Base-by-base conservation (phyloP, 2,113 vertebrate genomes). In the Larimichthys polyactis region DNA sequence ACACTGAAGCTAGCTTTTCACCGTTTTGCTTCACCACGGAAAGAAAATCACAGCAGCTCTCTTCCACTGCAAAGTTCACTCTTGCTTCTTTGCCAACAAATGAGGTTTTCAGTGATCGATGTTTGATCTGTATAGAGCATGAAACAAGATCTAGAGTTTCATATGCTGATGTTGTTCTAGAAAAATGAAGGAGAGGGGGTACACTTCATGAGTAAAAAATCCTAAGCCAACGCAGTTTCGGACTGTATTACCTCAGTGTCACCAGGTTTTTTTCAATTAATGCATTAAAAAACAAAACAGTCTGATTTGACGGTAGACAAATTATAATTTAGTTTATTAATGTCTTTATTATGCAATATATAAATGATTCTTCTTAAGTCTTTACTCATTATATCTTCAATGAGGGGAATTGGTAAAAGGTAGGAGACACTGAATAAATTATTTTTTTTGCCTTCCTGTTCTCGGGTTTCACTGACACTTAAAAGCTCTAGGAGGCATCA, bases 1-100 rank as follows among this genome's bases (percentile, higher is more conserved):
- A 86, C 80, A 79, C 79, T 77, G 74, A 89, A 73, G 66, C 67
- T 82, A 90, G 90, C 87, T 89, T 88, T 86, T 90, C 71, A 65
- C 59, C 74, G 20, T 90, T 92, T 92, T 89, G 87, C 87, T 82
- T 48, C 58, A 75, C 36, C 64, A 55, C 58, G 32, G 55, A 86
- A 79, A 32, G 62, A 85, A 74, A 81, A 84, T 72, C 65, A 44
- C 55, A 78, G 74, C 29, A 65, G 79, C 40, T 83, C n/a, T 52
- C 60, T 78, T 86, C 48, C 40, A 68, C 44, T 72, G 49, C 20
- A 20, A 76, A 87, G 43, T 85, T 88, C 32, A 58, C 15, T 44
- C 54, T 29, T 19, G 49, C 63, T 75, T 70, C 24, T 75, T 70
- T 79, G 60, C 46, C 73, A 79, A 75, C 70, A 87, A 73, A 89